Percentiles rank a stretch among this genome's conserved stretches.
Evolutionary conservation across 2,797 vertebrate genomes (phyloP).

Genomic region (Gallinago stenura): DNA sequence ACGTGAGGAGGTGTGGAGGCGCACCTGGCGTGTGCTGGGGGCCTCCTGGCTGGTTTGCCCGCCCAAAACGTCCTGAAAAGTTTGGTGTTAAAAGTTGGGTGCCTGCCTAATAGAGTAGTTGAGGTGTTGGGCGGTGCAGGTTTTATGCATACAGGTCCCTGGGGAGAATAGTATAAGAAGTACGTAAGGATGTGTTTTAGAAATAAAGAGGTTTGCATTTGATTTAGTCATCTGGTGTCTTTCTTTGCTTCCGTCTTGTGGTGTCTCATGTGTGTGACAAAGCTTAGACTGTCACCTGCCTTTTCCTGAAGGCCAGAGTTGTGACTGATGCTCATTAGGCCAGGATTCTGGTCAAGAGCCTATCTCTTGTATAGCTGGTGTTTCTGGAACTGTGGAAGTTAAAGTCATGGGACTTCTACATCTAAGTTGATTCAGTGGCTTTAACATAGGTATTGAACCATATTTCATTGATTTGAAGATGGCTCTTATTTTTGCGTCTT

Average conservation of each 20-base stretch:
- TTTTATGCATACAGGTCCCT: rapidly evolving
- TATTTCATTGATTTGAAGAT: rapidly evolving
- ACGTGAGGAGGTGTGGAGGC: rapidly evolving
- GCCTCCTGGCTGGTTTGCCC: rapidly evolving
- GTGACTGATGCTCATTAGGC: rapidly evolving
- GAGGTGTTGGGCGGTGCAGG: rapidly evolving
- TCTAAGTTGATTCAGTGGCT: background rate
- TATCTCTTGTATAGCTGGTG: rapidly evolving
- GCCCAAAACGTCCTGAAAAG: rapidly evolving
- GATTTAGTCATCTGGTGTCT: rapidly evolving
- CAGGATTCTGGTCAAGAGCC: rapidly evolving
- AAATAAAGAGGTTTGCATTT: rapidly evolving
- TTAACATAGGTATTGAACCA: rapidly evolving
- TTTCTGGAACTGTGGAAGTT: background rate
- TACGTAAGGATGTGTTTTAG: rapidly evolving
- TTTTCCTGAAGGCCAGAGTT: rapidly evolving
- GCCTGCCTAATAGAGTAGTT: rapidly evolving
- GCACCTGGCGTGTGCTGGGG: background rate
- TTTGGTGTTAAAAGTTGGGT: rapidly evolving
- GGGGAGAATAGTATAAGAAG: rapidly evolving
- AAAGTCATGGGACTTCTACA: rapidly evolving
- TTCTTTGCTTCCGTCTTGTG: background rate
- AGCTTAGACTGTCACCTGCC: background rate
- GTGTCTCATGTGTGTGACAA: rapidly evolving
- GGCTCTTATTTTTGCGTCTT: background rate